These are phyloP conservation scores for Netelia inedita DNA, from an alignment of 2,888 invertebrate species.

Conservation along the genomic window DNA sequence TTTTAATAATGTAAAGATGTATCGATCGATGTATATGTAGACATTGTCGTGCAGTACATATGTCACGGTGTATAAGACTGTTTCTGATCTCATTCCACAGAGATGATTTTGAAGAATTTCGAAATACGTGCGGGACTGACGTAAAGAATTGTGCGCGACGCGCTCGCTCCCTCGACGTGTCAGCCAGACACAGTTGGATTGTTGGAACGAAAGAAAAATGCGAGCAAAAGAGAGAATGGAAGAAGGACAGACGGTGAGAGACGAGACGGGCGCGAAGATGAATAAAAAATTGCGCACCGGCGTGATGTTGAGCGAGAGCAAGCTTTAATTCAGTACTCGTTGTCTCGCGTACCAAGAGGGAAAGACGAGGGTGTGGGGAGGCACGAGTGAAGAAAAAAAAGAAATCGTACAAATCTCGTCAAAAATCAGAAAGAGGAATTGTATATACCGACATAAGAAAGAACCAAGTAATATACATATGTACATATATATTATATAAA, in stretches of 20 bases:
- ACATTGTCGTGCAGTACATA: background rate
- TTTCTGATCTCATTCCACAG: background rate
- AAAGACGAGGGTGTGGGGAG: slow-evolving; percentile 41
- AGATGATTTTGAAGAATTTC: slow-evolving; percentile 27
- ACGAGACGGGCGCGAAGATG: slow-evolving; percentile 1
- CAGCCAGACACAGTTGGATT: slow-evolving; percentile 21
- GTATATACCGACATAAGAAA: background rate
- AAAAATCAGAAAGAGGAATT: slow-evolving; percentile 49
- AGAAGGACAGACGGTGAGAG: slow-evolving; percentile 4
- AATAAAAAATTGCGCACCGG: background rate
- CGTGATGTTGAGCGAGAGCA: slow-evolving; percentile 48
- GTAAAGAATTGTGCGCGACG: slow-evolving; percentile 31
- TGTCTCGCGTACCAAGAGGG: slow-evolving; percentile 8
- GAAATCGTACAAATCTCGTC: slow-evolving; percentile 57
- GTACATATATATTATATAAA: background rate
- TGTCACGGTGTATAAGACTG: background rate
- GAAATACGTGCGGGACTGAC: slow-evolving; percentile 5
- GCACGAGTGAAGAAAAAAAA: slow-evolving; percentile 50
- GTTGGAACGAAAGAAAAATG: slow-evolving; percentile 41
- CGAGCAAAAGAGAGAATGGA: background rate
- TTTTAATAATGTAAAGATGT: background rate
- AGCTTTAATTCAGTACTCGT: slow-evolving; percentile 55
- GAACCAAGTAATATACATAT: background rate
- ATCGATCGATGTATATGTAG: background rate
- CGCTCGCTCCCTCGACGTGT: slow-evolving; percentile 31